A percentile compares a stretch with the other conserved stretches of the same genome.
These are phyloP conservation scores for Scaptomyza montana DNA, from an alignment of 1,140 invertebrate species.

Conservation along the genomic window DNA sequence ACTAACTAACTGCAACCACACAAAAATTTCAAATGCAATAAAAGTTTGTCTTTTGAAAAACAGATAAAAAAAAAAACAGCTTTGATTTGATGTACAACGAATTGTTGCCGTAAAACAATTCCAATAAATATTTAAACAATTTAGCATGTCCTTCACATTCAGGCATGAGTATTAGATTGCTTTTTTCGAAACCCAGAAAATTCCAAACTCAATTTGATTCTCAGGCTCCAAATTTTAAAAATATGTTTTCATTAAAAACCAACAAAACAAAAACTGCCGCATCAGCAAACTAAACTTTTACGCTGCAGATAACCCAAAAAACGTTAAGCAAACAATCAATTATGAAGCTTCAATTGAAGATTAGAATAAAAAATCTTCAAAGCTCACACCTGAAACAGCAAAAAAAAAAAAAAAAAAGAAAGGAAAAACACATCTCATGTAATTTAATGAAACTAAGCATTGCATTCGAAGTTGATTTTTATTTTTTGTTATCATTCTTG, in stretches of 20 bases:
- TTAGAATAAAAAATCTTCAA: conserved; percentile 16
- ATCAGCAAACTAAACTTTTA: conserved; percentile 26
- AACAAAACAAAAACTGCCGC: conserved; percentile 41
- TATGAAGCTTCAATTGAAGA: conserved; percentile 32
- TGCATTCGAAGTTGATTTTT: conserved; percentile 25
- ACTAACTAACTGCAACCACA: conserved; percentile 20
- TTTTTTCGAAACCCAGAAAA: not conserved
- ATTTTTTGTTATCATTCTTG: conserved; percentile 27
- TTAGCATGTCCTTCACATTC: conserved; percentile 13
- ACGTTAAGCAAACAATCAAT: conserved; percentile 33
- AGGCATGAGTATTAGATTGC: not conserved
- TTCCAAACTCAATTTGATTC: conserved; percentile 17
- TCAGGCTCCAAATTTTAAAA: conserved; percentile 12
- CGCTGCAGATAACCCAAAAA: conserved; percentile 1
- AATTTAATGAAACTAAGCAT: conserved; percentile 75
- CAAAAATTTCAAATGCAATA: conserved; percentile 67
- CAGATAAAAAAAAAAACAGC: not conserved
- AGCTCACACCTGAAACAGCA: conserved; percentile 33
- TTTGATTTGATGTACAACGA: not conserved
- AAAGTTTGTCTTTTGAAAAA: conserved; percentile 53
- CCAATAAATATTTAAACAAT: conserved; percentile 44
- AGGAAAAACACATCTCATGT: conserved; percentile 59
- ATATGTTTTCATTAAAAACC: no score
- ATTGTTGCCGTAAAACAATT: conserved; percentile 4
- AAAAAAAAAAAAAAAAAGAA: not conserved